These are phyloP conservation scores for Tetragonisca angustula DNA, from an alignment of 2,888 invertebrate genomes.

Conservation along the genomic window DNA sequence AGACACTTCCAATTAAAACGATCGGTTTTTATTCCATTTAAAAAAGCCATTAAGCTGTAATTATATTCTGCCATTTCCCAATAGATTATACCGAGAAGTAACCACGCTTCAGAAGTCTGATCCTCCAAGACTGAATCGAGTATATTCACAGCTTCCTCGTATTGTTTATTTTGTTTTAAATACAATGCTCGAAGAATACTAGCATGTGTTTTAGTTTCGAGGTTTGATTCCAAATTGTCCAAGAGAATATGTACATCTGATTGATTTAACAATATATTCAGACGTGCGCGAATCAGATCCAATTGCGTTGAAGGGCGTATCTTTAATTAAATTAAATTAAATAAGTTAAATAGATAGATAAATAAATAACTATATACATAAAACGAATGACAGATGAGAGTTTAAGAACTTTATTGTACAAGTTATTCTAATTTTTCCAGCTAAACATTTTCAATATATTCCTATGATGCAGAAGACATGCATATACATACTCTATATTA, in stretches of 20 bases:
- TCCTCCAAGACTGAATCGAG: slow-evolving; percentile 84
- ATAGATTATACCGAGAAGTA: slow-evolving; percentile 87
- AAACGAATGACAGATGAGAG: neutral
- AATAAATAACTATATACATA: neutral
- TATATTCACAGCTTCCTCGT: slow-evolving; percentile 86
- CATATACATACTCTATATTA: no score
- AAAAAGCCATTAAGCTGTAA: slow-evolving; percentile 87
- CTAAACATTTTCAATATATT: no score
- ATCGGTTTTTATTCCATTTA: slow-evolving; percentile 88
- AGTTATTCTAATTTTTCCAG: no score
- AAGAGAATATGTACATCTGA: slow-evolving; percentile 74
- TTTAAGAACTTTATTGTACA: neutral
- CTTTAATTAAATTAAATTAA: slow-evolving; percentile 46
- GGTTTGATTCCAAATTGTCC: slow-evolving; percentile 42
- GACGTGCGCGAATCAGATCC: slow-evolving; percentile 77
- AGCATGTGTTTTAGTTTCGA: slow-evolving; percentile 64
- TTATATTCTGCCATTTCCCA: slow-evolving; percentile 87
- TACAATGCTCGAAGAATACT: slow-evolving; percentile 85
- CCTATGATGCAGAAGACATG: no score
- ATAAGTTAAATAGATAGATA: neutral
- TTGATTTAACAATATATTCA: slow-evolving; percentile 83
- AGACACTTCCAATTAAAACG: slow-evolving; percentile 91
- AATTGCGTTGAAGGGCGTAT: slow-evolving; percentile 59
- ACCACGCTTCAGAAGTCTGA: slow-evolving; percentile 85
- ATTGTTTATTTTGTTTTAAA: slow-evolving; percentile 85